Conservation (phyloP, 2,797 vertebrate genomes). For the Anniella stebbinsi region DNA sequence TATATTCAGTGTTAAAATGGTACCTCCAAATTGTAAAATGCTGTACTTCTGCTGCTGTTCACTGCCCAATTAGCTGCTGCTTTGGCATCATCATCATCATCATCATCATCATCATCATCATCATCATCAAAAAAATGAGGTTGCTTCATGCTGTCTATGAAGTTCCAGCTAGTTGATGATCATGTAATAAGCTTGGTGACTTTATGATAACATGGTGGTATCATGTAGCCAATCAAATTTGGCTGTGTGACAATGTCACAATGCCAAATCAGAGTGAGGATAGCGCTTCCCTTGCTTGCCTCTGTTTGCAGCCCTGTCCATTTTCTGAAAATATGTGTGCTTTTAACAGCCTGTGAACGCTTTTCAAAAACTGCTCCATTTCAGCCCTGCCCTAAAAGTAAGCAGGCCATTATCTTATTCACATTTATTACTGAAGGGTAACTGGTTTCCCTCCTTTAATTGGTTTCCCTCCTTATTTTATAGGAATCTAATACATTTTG, state of each 20-base stretch:
- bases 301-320: not conserved
- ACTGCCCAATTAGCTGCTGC: not conserved
- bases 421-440: constrained; percentile 20
- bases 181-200: not conserved
- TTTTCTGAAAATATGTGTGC: not conserved
- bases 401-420: not conserved
- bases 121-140: too few relatives aligned
- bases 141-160: not conserved
- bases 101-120: too few relatives aligned
- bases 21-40: not conserved
- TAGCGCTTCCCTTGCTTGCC: too few relatives aligned
- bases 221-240: not conserved
- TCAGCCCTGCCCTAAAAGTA: not conserved
- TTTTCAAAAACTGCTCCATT: not conserved
- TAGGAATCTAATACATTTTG: constrained; percentile 2
- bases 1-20: not conserved
- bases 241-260: too few relatives aligned
- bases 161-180: not conserved
- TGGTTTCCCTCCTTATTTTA: constrained; percentile 19
- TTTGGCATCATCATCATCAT: too few relatives aligned
- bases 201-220: not conserved
- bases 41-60: not conserved
- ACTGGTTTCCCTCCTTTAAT: constrained; percentile 15
- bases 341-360: not conserved
- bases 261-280: not conserved